Evolutionary conservation across 2,797 vertebrate species (phyloP).

Genomic region (Onychomys torridus): DNA sequence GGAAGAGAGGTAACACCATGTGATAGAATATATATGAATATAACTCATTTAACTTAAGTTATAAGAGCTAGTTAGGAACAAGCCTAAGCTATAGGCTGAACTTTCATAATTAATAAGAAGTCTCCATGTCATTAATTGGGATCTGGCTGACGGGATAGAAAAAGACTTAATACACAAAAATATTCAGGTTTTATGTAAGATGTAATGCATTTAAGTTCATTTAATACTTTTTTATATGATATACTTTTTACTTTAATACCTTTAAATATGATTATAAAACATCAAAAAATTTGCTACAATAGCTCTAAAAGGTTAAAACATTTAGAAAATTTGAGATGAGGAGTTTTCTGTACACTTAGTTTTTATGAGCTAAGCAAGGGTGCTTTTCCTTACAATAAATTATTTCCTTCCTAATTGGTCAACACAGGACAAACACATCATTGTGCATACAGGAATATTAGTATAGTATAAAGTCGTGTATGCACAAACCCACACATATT

Average conservation of each 20-base stretch:
- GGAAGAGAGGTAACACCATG: not conserved
- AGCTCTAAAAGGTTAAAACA: constrained; percentile 22
- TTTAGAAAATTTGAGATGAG: constrained; percentile 4
- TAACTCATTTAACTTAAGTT: not conserved
- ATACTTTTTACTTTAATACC: not conserved
- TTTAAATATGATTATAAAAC: constrained; percentile 25
- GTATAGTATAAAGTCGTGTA: not conserved
- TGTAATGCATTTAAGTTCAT: not conserved
- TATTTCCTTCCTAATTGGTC: constrained; percentile 47
- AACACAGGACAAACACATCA: constrained; percentile 3
- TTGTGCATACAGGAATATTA: not conserved
- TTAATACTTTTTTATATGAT: not conserved
- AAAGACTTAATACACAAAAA: not conserved
- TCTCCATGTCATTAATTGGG: not conserved
- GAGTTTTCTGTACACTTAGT: not conserved
- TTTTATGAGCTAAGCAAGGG: not conserved
- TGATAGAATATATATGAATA: not conserved
- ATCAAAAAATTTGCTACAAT: constrained; percentile 32
- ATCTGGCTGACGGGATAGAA: not conserved
- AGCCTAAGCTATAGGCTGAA: not conserved
- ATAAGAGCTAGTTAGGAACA: not conserved
- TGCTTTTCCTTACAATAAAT: not conserved
- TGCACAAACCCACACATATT: not conserved
- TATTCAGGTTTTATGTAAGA: constrained; percentile 8
- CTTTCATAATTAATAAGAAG: not conserved